These are phyloP conservation scores for Dolomedes plantarius DNA, from an alignment of 2,888 invertebrate genomes.

Conservation along the genomic window DNA sequence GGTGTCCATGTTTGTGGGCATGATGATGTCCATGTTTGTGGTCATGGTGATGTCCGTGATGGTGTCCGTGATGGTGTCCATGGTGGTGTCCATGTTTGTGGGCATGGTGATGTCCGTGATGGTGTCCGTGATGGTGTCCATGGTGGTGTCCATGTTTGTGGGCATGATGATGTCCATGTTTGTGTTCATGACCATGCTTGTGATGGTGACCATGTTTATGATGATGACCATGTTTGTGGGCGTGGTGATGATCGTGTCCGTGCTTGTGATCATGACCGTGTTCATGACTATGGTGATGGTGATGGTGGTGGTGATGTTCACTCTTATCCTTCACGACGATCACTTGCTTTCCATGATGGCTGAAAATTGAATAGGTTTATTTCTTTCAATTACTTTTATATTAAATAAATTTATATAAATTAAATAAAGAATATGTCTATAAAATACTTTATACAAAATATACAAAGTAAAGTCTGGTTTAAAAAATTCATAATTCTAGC, in stretches of 20 bases:
- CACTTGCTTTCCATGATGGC: slow-evolving; percentile 53
- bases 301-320: slow-evolving; percentile 61
- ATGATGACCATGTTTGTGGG: slow-evolving; percentile 45
- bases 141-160: slow-evolving; percentile 51
- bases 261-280: slow-evolving; percentile 43
- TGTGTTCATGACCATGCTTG: slow-evolving; percentile 49
- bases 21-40: not conserved
- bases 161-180: slow-evolving; percentile 45
- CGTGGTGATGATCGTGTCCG: slow-evolving; percentile 53
- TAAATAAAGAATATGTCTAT: no score
- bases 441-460: no score
- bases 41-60: not conserved
- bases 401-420: no score
- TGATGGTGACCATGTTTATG: slow-evolving; percentile 51
- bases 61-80: slow-evolving; percentile 39
- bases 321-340: slow-evolving; percentile 58
- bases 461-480: no score
- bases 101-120: slow-evolving; percentile 45
- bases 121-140: slow-evolving; percentile 48
- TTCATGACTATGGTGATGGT: slow-evolving; percentile 23
- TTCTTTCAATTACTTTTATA: no score
- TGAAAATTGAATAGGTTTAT: no score
- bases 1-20: slow-evolving; percentile 22
- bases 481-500: no score
- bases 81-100: slow-evolving; percentile 51